These are phyloP conservation scores for Zaprionus lachaisei DNA, from an alignment of 1,140 invertebrate species.

Conservation along the genomic window DNA sequence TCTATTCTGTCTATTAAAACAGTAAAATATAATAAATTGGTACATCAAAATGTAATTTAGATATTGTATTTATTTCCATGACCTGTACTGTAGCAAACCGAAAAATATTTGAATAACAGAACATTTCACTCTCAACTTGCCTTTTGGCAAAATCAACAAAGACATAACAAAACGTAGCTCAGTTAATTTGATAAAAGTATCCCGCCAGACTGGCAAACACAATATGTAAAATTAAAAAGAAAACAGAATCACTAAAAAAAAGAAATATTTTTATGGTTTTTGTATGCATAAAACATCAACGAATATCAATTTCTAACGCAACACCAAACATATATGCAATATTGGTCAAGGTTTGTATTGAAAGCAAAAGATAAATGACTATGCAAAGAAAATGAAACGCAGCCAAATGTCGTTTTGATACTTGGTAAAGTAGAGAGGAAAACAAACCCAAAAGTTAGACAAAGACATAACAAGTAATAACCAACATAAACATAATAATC, in stretches of 20 bases:
- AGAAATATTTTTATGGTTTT: constrained; percentile 34
- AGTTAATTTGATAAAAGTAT: constrained; percentile 34
- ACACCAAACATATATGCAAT: constrained; percentile 22
- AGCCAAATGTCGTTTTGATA: constrained; percentile 61
- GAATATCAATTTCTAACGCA: constrained; percentile 41
- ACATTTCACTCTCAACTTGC: constrained; percentile 15
- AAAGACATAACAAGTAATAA: constrained; percentile 27
- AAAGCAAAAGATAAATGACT: constrained; percentile 28
- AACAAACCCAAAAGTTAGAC: constrained; percentile 24
- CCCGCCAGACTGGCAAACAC: constrained; percentile 10
- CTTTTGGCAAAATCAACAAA: constrained; percentile 7
- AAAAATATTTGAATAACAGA: constrained; percentile 24
- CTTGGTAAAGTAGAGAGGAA: constrained; percentile 64
- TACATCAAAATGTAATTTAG: neutral
- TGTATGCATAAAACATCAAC: constrained; percentile 42
- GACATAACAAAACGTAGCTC: constrained; percentile 9
- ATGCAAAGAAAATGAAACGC: constrained; percentile 18
- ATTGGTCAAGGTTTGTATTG: constrained; percentile 52
- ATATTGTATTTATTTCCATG: constrained; percentile 26
- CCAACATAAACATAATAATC: constrained; percentile 10
- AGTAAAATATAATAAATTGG: neutral
- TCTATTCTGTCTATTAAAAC: neutral
- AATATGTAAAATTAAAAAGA: constrained; percentile 27
- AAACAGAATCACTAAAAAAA: neutral
- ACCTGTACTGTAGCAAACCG: constrained; percentile 10